Percentiles rank a stretch among this genome's conserved stretches.
These are phyloP conservation scores for Malthinus seriepunctatus DNA, from an alignment of 2,888 invertebrate genomes.

Conservation along the genomic window DNA sequence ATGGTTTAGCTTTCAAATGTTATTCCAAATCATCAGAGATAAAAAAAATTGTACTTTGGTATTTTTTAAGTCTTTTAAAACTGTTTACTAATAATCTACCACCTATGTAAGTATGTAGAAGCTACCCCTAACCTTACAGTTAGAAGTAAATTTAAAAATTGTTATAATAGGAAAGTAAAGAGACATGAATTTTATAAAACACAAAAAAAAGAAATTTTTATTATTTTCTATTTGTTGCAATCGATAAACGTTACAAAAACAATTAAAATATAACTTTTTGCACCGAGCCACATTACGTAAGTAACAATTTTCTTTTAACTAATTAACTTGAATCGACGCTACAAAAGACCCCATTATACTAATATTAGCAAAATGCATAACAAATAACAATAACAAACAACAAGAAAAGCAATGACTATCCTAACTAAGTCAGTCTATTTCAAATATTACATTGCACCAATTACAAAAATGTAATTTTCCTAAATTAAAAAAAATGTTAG, in stretches of 20 bases:
- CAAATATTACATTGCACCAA: conserved; percentile 3
- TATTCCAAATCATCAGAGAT: too few relatives aligned
- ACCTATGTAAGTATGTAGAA: too few relatives aligned
- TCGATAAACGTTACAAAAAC: conserved; percentile 11
- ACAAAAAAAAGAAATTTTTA: background rate
- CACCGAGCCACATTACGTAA: conserved; percentile 13
- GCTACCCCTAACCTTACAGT: too few relatives aligned
- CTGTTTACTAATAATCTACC: too few relatives aligned
- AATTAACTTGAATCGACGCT: background rate
- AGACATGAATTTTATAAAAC: background rate
- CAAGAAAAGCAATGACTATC: conserved; percentile 1
- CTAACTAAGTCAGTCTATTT: conserved; percentile 14
- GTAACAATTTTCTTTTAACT: conserved; percentile 7
- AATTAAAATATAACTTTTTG: conserved; percentile 4
- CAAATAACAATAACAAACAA: conserved; percentile 3
- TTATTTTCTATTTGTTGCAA: conserved; percentile 17
- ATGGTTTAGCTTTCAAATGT: too few relatives aligned
- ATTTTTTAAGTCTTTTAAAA: too few relatives aligned
- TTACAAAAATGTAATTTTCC: background rate
- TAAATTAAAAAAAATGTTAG: background rate
- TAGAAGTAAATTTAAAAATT: too few relatives aligned
- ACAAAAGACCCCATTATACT: conserved; percentile 7
- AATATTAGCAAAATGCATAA: conserved; percentile 10
- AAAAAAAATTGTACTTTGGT: too few relatives aligned
- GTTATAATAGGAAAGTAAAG: too few relatives aligned